Base-by-base conservation (phyloP, 37 sponge, comb jelly and placozoan species). In the Dysidea cf. avara region DNA sequence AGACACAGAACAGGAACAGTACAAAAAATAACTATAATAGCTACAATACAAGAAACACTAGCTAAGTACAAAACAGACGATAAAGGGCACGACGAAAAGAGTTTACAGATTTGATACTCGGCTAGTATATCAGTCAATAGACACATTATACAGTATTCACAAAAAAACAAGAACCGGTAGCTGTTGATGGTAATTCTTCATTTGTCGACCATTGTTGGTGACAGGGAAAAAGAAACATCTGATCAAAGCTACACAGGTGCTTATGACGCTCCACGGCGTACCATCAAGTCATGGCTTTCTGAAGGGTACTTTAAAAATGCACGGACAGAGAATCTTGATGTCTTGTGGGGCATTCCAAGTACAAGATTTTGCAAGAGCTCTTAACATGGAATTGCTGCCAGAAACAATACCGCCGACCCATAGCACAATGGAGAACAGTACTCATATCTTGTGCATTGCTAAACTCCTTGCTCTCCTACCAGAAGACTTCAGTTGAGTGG, bases 271-370 rank as follows among this genome's bases (percentile, higher is more conserved):
- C 11, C 36, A 64, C n/a, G n/a, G n/a, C 65, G 65, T 12, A 64
- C 11, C 11, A 64, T 64, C 33, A 64, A 34, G 34, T 64, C 65
- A 16, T 64, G 30, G 9, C 12, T 64, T 13, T 64, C 65, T 24
- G 11, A 9, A 64, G 65, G 65, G 11, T 64, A 64, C 20, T 32
- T 64, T 29, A 9, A 34, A 11, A 64, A 64, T 64, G 65, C 39
- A 7, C 11, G 65, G 65, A 35, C 38, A 64, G 39, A 64, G 65
- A 24, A 64, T 64, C 20, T 12, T 64, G 11, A 20, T 39, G 5
- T 64, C 65, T 9, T 64, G 65, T 64, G 65, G 65, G 12, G 65
- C 32, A 28, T 64, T 64, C 39, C 30, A 39, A 64, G 65, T 64
- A 12, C 35, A 34, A 64, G 65, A 64, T 29, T 64, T 36, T 36